Percentiles rank a stretch among this genome's conserved stretches.
phyloP scores from a whole-genome alignment of 2,113 vertebrate species.

The Crypturellus undulatus region DNA sequence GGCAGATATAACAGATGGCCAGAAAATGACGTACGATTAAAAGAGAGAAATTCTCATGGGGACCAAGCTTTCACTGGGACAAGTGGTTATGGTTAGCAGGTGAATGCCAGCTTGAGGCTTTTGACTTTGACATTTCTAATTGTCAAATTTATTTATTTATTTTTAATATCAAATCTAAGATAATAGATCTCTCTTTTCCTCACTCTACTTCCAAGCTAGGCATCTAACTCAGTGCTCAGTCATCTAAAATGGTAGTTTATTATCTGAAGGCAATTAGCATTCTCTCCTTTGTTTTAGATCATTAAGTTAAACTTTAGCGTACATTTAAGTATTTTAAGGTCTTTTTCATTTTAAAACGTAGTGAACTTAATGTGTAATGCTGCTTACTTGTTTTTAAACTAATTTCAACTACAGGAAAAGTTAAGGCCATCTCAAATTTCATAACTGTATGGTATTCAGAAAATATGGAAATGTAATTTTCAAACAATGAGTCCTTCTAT shows the following conservation, averaged over 20 bases:
- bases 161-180: background rate
- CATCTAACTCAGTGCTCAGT: background rate
- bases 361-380: background rate
- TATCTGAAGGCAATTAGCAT: background rate
- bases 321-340: background rate
- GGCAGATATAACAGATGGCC: slow-evolving; percentile 27
- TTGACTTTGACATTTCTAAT: background rate
- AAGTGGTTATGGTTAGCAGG: background rate
- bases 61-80: background rate
- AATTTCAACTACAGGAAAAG: background rate
- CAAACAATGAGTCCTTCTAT: background rate
- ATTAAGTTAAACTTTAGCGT: background rate
- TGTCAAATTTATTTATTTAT: background rate
- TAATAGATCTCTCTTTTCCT: background rate
- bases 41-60: background rate
- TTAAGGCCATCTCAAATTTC: background rate
- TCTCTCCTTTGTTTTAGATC: background rate
- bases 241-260: background rate
- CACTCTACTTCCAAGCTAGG: background rate
- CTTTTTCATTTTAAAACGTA: background rate
- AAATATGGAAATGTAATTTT: background rate
- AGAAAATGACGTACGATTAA: background rate
- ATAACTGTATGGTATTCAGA: background rate
- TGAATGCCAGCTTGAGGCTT: background rate
- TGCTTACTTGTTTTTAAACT: background rate